These are phyloP conservation scores for Erithacus rubecula DNA, from an alignment of 2,797 vertebrate species.

Conservation along the genomic window DNA sequence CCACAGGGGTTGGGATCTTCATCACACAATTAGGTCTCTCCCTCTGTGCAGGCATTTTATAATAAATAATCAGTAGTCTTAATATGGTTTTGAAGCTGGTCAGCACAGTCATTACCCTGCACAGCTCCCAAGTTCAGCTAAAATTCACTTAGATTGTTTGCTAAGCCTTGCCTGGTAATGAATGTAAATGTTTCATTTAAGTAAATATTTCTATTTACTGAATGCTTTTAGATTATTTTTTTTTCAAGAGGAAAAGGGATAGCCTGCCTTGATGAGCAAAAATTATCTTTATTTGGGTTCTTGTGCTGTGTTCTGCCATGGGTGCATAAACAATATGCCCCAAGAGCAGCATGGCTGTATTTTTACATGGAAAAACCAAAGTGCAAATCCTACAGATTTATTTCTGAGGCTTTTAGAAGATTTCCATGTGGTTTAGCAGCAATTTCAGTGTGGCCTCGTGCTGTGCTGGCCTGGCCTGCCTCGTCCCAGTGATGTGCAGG, in stretches of 20 bases:
- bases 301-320: rapidly evolving
- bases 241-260: neutral
- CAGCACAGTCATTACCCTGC: conserved; percentile 44
- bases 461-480: neutral
- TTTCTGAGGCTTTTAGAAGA: neutral
- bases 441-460: neutral
- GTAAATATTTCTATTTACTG: conserved; percentile 33
- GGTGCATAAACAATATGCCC: neutral
- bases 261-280: neutral
- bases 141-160: conserved; percentile 30
- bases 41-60: conserved; percentile 65
- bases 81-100: conserved; percentile 47
- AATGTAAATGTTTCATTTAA: neutral
- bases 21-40: conserved; percentile 72
- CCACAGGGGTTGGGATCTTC: conserved; percentile 69
- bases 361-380: neutral
- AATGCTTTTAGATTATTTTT: neutral
- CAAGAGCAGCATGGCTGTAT: rapidly evolving
- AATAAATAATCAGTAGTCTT: conserved; percentile 65
- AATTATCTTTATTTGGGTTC: neutral
- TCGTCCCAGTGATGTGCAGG: neutral
- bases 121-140: conserved; percentile 25
- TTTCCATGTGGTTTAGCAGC: neutral
- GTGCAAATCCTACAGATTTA: neutral
- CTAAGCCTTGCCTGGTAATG: neutral